Conservation (phyloP, 1,140 invertebrate genomes). For the Acromyrmex heyeri region DNA sequence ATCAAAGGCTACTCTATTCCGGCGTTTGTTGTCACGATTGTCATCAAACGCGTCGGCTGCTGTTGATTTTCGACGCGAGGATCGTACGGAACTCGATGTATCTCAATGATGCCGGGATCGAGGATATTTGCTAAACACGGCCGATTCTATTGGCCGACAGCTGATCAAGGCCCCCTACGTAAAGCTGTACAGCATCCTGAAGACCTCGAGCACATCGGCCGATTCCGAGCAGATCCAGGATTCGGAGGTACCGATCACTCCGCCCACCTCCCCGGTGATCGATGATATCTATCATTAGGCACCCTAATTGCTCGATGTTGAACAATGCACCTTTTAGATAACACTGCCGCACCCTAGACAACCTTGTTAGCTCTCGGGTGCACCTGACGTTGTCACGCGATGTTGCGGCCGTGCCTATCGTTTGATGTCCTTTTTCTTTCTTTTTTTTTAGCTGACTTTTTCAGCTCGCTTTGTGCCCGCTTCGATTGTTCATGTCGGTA, state of each 20-base stretch:
- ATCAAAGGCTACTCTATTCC: constrained; percentile 13
- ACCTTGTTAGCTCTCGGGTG: constrained; percentile 44
- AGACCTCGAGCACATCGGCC: constrained; percentile 95
- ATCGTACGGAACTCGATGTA: constrained; percentile 28
- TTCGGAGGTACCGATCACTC: constrained; percentile 83
- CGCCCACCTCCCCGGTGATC: constrained; percentile 53
- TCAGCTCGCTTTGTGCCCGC: constrained; percentile 45
- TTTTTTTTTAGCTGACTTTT: not conserved
- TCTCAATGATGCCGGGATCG: constrained; percentile 24
- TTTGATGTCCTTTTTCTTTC: constrained; percentile 20
- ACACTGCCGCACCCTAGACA: constrained; percentile 65
- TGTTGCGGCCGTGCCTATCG: constrained; percentile 56
- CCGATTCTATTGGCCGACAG: constrained; percentile 87
- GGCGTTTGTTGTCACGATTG: not conserved
- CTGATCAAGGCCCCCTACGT: constrained; percentile 97
- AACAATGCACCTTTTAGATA: constrained; percentile 64
- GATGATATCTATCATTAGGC: constrained; percentile 51
- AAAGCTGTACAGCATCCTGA: constrained; percentile 97
- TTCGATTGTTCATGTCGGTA: constrained; percentile 14
- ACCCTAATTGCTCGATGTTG: constrained; percentile 73
- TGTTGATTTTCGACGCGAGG: constrained; percentile 60
- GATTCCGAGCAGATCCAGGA: constrained; percentile 90
- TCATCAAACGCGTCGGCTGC: not conserved
- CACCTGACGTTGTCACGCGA: constrained; percentile 62
- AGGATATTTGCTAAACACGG: constrained; percentile 65